phyloP scores from a whole-genome alignment of 1,140 invertebrate species.

The Bombus ignitus region DNA sequence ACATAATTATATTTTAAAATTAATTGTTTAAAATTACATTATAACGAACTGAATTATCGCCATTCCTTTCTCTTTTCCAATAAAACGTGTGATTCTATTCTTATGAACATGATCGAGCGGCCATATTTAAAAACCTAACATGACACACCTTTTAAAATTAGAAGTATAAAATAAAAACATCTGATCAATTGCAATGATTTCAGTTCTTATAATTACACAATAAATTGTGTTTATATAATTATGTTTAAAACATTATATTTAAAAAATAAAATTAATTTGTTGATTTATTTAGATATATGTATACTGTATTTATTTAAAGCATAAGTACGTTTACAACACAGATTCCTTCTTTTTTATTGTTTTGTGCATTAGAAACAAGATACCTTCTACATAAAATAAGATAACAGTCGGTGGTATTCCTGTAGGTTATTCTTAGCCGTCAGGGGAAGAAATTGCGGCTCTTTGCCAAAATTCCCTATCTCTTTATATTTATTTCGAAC shows the following conservation, averaged over 20 bases:
- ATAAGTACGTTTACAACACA: not conserved
- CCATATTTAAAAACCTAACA: not conserved
- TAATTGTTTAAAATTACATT: not conserved
- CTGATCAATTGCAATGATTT: not conserved
- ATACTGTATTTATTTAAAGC: not conserved
- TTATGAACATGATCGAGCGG: not conserved
- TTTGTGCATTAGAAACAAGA: slow-evolving; percentile 15
- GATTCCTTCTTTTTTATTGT: not conserved
- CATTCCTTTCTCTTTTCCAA: not conserved
- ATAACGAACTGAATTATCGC: not conserved
- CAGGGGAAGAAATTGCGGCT: slow-evolving; percentile 69
- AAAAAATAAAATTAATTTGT: not conserved
- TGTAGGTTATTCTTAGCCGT: slow-evolving; percentile 76
- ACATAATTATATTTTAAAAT: not conserved
- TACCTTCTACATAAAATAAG: slow-evolving; percentile 61
- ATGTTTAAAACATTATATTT: not conserved
- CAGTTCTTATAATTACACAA: not conserved
- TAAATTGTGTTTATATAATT: not conserved
- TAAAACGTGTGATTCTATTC: not conserved
- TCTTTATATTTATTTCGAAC: slow-evolving; percentile 65
- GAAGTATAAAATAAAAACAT: not conserved
- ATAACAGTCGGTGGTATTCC: slow-evolving; percentile 70
- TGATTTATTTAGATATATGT: not conserved
- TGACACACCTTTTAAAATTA: not conserved
- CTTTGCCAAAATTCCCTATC: slow-evolving; percentile 71